Percentiles rank a stretch among this genome's conserved stretches.
phyloP scores from a whole-genome alignment of 2,113 vertebrate genomes.

The Drymodes brunneopygia region DNA sequence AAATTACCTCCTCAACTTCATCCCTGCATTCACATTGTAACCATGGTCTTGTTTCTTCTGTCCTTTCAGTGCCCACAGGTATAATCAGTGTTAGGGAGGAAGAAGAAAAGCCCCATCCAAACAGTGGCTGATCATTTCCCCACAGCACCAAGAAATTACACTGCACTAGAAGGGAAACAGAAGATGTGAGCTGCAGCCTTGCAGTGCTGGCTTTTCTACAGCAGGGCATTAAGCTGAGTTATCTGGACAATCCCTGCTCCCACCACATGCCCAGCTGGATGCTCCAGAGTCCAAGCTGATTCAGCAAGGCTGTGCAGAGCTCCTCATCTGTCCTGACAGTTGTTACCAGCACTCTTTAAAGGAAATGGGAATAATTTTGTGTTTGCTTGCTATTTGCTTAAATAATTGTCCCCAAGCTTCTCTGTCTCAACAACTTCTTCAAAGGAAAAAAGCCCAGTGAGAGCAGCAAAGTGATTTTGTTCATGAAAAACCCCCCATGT shows the following conservation, averaged over 20 bases:
- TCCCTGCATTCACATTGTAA: not conserved
- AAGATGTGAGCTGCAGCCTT: not conserved
- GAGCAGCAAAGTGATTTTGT: not conserved
- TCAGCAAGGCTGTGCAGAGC: not conserved
- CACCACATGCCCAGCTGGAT: rapidly evolving
- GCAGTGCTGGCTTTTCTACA: not conserved
- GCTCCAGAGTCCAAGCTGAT: not conserved
- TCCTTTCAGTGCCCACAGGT: not conserved
- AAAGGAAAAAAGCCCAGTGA: not conserved
- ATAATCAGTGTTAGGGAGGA: not conserved
- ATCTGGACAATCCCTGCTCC: not conserved
- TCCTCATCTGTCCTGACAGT: rapidly evolving
- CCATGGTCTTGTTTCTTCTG: not conserved
- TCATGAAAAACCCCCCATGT: rapidly evolving
- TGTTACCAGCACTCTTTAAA: not conserved
- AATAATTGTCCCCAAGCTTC: not conserved
- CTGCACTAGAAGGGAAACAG: not conserved
- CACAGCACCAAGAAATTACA: not conserved
- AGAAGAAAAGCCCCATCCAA: not conserved
- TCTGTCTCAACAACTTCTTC: not conserved
- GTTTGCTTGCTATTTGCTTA: not conserved
- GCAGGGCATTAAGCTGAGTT: not conserved
- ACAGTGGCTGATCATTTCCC: not conserved
- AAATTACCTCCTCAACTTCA: not conserved
- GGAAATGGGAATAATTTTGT: not conserved